These are phyloP conservation scores for Gouania willdenowi DNA, from an alignment of 2,797 vertebrate species.

Conservation along the genomic window DNA sequence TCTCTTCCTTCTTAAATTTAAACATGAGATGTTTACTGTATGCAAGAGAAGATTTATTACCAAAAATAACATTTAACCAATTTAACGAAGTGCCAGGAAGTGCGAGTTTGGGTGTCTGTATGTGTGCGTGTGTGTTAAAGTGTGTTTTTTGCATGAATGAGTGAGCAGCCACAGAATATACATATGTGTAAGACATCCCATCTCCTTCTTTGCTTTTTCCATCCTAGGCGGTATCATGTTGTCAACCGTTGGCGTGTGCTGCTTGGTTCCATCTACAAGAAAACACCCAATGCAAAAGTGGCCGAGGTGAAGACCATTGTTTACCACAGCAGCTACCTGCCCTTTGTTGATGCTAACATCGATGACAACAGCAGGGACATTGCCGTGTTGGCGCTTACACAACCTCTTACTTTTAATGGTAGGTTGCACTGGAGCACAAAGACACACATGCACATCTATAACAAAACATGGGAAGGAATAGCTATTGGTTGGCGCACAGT, in stretches of 20 bases:
- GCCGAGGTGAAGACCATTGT: constrained; percentile 82
- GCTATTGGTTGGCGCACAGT: no score
- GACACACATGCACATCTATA: background rate
- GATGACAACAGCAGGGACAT: constrained; percentile 92
- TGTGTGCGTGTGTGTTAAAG: background rate
- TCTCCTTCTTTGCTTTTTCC: background rate
- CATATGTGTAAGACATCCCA: background rate
- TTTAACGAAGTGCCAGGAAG: no score
- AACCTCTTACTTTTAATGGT: constrained; percentile 83
- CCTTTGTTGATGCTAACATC: constrained; percentile 83
- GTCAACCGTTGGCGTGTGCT: constrained; percentile 83
- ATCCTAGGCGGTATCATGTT: constrained; percentile 77
- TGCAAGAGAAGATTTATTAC: no score
- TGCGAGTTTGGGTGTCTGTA: background rate
- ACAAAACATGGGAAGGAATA: background rate
- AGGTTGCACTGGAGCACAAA: constrained; percentile 15
- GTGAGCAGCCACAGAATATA: background rate
- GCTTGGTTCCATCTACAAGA: constrained; percentile 82
- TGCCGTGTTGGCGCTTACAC: constrained; percentile 80
- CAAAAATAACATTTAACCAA: no score
- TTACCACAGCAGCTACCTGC: constrained; percentile 87
- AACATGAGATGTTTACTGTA: no score
- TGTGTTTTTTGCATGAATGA: no score
- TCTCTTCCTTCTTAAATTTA: no score
- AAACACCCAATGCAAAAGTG: constrained; percentile 74